Evolutionary conservation across 1,140 invertebrate species (phyloP).

Genomic region (Ctenoplectra terminalis): DNA sequence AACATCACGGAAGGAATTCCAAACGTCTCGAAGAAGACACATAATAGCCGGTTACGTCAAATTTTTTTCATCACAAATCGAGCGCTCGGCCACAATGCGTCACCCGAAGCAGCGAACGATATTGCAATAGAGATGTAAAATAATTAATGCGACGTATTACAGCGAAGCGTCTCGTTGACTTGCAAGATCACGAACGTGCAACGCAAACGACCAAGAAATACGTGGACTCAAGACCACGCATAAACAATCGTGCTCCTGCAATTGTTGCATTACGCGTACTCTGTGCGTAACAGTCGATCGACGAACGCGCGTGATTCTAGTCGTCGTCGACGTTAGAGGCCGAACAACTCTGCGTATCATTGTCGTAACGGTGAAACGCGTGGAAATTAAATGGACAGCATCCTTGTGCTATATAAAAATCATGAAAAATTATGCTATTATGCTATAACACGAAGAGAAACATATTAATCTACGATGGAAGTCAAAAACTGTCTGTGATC

Average conservation of each 20-base stretch:
- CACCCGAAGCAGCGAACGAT: neutral
- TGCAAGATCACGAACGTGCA: constrained; percentile 63
- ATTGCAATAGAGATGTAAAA: constrained; percentile 46
- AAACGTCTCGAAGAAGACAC: too few species aligned
- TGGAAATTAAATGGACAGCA: constrained; percentile 4
- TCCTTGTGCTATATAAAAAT: neutral
- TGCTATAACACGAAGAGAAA: too few species aligned
- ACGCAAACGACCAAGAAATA: constrained; percentile 43
- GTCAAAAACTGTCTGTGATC: too few species aligned
- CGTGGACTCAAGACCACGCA: constrained; percentile 39
- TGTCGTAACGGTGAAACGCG: constrained; percentile 26
- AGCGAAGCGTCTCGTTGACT: constrained; percentile 62
- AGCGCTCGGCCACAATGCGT: neutral
- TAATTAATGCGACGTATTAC: constrained; percentile 65
- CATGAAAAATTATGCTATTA: neutral
- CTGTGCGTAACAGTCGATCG: constrained; percentile 6
- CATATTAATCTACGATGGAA: too few species aligned
- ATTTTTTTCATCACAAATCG: neutral
- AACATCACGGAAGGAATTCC: neutral
- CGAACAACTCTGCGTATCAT: neutral
- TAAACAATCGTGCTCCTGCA: constrained; percentile 10
- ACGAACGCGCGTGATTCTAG: constrained; percentile 38
- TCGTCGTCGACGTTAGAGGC: constrained; percentile 25
- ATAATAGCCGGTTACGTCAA: neutral
- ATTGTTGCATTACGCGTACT: constrained; percentile 24